These are phyloP conservation scores for Pampusana beccarii DNA, from an alignment of 2,113 vertebrate species.

Conservation along the genomic window DNA sequence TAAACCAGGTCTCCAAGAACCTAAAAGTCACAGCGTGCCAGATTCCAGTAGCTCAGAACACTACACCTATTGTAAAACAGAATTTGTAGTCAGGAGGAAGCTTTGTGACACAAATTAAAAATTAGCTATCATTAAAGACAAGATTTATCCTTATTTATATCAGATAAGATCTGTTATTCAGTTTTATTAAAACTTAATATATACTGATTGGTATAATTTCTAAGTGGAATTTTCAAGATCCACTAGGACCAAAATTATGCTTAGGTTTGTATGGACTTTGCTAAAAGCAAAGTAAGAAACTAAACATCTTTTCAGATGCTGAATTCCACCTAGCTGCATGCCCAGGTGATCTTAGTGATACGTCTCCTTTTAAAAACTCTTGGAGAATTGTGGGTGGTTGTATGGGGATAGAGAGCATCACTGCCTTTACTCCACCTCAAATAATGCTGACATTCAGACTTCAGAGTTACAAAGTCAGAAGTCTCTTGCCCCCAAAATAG, in stretches of 20 bases:
- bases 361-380: not conserved
- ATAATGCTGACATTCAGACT: not conserved
- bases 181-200: not conserved
- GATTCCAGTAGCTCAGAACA: not conserved
- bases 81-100: not conserved
- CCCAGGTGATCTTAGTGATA: not conserved
- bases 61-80: not conserved
- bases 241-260: not conserved
- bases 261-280: not conserved
- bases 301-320: not conserved
- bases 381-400: not conserved
- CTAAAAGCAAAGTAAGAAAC: not conserved
- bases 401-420: accelerated
- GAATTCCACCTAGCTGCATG: not conserved
- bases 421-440: not conserved
- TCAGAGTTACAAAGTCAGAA: not conserved
- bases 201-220: not conserved
- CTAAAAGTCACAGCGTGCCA: not conserved
- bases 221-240: not conserved
- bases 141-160: not conserved
- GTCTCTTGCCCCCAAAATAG: not conserved
- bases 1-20: no score
- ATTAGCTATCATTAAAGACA: not conserved
- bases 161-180: not conserved
- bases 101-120: not conserved